phyloP scores from a whole-genome alignment of 2,888 invertebrate genomes.

The Notodonta dromedarius region DNA sequence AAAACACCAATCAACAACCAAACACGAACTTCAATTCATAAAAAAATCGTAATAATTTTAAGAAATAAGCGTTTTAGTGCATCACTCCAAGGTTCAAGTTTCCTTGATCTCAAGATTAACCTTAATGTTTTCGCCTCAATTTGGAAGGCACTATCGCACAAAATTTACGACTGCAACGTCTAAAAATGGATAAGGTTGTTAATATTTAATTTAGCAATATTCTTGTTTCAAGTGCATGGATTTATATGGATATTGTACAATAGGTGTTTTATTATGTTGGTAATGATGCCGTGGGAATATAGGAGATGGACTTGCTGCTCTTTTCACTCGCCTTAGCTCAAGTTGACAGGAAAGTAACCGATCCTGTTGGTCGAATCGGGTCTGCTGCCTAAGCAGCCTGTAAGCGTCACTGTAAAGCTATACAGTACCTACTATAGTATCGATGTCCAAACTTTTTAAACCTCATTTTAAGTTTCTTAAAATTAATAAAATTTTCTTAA shows the following conservation, averaged over 20 bases:
- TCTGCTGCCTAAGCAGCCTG: no score
- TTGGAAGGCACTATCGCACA: constrained; percentile 15
- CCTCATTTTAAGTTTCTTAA: no score
- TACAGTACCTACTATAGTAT: no score
- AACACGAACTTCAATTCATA: background rate
- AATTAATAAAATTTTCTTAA: no score
- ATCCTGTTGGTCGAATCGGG: no score
- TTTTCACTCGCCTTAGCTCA: no score
- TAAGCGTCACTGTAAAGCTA: no score
- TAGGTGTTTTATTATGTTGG: no score
- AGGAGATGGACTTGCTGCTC: no score
- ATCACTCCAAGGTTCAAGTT: constrained; percentile 33
- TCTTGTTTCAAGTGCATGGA: constrained; percentile 22
- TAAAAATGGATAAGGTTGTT: constrained; percentile 38
- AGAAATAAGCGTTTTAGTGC: constrained; percentile 4
- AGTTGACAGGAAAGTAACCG: no score
- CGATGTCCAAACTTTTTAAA: no score
- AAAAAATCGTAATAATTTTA: background rate
- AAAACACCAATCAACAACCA: background rate
- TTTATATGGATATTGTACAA: constrained; percentile 9
- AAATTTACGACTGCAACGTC: constrained; percentile 33
- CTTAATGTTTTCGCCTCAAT: constrained; percentile 20
- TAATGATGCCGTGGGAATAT: no score
- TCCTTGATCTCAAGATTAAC: constrained; percentile 38
- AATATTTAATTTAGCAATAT: constrained; percentile 22